These are phyloP conservation scores for Anguilla pacifica DNA, from an alignment of 2,797 vertebrate genomes.

Conservation along the genomic window DNA sequence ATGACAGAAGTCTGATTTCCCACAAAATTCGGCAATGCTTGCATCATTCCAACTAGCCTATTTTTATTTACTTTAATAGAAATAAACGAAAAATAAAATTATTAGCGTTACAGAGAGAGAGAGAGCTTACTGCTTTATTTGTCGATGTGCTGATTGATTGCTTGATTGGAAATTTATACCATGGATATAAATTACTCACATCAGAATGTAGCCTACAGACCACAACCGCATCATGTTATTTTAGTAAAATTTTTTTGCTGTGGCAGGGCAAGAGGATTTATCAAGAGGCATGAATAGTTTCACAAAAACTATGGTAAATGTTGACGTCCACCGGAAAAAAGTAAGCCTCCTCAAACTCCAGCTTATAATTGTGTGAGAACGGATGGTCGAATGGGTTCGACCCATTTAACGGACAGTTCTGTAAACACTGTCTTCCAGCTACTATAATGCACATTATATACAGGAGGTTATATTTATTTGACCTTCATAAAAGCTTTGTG, in stretches of 20 bases:
- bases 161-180: neutral
- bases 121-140: neutral
- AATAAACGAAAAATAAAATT: neutral
- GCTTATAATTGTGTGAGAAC: neutral
- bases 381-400: neutral
- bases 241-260: neutral
- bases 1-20: too few species aligned
- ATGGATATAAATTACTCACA: neutral
- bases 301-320: too few species aligned
- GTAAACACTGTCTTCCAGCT: neutral
- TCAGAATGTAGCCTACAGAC: neutral
- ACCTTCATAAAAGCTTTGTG: neutral
- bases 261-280: neutral
- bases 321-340: neutral
- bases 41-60: neutral
- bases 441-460: neutral
- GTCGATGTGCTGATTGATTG: neutral
- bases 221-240: neutral
- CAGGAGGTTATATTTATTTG: neutral
- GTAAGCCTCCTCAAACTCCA: neutral
- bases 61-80: neutral
- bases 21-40: too few species aligned
- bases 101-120: neutral
- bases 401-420: neutral
- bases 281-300: neutral